These are phyloP conservation scores for Aphidoletes aphidimyza DNA, from an alignment of 2,888 invertebrate species.

Conservation along the genomic window DNA sequence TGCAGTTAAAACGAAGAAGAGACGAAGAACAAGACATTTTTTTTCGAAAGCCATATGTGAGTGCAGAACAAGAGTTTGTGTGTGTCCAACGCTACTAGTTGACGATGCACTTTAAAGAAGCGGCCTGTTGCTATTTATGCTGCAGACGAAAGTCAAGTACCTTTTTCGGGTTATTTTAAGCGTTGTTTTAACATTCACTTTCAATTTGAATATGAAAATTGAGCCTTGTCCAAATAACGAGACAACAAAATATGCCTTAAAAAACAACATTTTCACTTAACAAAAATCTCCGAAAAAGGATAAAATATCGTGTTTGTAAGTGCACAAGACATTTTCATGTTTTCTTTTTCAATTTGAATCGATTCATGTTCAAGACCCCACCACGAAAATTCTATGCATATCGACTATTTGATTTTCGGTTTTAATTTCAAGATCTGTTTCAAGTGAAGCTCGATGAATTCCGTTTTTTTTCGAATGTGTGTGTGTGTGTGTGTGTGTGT, in stretches of 20 bases:
- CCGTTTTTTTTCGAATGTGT: too few species aligned
- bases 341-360: background rate
- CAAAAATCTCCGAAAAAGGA: background rate
- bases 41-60: slow-evolving; percentile 40
- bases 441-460: slow-evolving; percentile 10
- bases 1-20: background rate
- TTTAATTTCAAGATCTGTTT: background rate
- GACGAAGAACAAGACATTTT: slow-evolving; percentile 8
- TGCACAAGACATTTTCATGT: background rate
- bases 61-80: background rate
- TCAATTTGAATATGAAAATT: background rate
- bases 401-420: background rate
- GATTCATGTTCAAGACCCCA: background rate
- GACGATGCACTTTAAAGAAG: background rate
- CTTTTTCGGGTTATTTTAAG: background rate
- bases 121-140: slow-evolving; percentile 31
- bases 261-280: slow-evolving; percentile 4
- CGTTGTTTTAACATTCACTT: background rate
- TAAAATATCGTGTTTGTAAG: background rate
- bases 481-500: too few species aligned
- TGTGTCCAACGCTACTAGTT: slow-evolving; percentile 11
- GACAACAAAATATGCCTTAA: background rate
- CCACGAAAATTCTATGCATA: background rate
- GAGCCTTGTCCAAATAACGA: background rate
- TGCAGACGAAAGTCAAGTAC: slow-evolving; percentile 41